phyloP scores from a whole-genome alignment of 2,888 invertebrate genomes.

The Cantharis rustica region DNA sequence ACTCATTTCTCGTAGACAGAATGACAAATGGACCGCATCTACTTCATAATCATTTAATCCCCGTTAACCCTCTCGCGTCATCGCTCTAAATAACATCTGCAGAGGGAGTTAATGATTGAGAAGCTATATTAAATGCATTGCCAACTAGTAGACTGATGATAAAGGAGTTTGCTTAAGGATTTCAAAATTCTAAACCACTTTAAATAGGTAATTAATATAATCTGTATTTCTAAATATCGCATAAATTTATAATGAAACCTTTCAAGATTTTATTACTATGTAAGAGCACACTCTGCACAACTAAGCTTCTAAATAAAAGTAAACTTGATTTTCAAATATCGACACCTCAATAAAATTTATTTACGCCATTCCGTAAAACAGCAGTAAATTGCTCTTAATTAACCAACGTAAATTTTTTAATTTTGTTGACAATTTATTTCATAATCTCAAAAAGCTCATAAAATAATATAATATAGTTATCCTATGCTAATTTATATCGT shows the following conservation, averaged over 20 bases:
- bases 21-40: slow-evolving; percentile 57
- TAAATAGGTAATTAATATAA: background rate
- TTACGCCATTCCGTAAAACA: background rate
- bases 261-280: background rate
- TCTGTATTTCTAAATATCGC: background rate
- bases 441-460: background rate
- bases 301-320: background rate
- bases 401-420: background rate
- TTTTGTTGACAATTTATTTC: background rate
- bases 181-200: background rate
- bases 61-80: slow-evolving; percentile 57
- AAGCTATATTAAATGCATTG: slow-evolving; percentile 33
- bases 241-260: background rate
- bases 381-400: background rate
- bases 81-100: slow-evolving; percentile 42
- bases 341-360: background rate
- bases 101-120: slow-evolving; percentile 37
- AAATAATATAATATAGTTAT: too few species aligned
- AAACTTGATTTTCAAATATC: slow-evolving; percentile 2
- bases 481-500: background rate
- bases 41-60: slow-evolving; percentile 58
- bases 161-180: slow-evolving; percentile 15
- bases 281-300: background rate
- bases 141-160: slow-evolving; percentile 22
- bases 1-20: slow-evolving; percentile 47